Evolutionary conservation across 2,888 invertebrate species (phyloP).

Genomic region (Pollenia amentaria): DNA sequence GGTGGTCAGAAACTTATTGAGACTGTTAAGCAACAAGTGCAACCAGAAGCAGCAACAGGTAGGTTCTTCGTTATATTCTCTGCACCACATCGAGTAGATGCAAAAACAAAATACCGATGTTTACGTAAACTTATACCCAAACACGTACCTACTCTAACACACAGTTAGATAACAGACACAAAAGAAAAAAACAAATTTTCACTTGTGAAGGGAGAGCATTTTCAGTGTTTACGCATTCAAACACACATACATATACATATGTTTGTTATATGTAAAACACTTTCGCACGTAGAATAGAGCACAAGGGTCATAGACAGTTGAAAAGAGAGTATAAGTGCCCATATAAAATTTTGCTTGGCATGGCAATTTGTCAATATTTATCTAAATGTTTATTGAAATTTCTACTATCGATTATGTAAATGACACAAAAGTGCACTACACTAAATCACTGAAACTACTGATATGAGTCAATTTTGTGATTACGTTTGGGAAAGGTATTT

Average conservation of each 20-base stretch:
- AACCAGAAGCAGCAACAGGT: constrained; percentile 84
- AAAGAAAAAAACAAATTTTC: neutral
- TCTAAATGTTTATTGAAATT: neutral
- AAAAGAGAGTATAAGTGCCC: neutral
- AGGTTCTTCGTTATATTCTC: constrained; percentile 76
- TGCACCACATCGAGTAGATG: constrained; percentile 30
- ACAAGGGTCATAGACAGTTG: neutral
- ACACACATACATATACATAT: neutral
- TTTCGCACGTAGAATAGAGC: neutral
- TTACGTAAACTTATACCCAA: constrained; percentile 32
- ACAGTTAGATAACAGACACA: neutral
- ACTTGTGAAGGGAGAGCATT: neutral
- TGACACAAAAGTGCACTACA: neutral
- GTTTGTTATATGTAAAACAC: no score
- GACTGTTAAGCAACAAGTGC: constrained; percentile 83
- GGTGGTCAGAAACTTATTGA: constrained; percentile 81
- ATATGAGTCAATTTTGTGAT: no score
- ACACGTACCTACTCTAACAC: constrained; percentile 35
- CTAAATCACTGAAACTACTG: no score
- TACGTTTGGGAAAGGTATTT: no score
- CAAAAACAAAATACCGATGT: constrained; percentile 20
- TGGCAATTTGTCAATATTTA: constrained; percentile 10
- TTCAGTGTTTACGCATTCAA: neutral
- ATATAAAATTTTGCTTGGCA: neutral
- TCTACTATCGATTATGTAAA: neutral